A percentile compares a stretch with the other conserved stretches of the same genome.
Conservation (phyloP, 2,888 invertebrate genomes). For the Idaea dimidiata region DNA sequence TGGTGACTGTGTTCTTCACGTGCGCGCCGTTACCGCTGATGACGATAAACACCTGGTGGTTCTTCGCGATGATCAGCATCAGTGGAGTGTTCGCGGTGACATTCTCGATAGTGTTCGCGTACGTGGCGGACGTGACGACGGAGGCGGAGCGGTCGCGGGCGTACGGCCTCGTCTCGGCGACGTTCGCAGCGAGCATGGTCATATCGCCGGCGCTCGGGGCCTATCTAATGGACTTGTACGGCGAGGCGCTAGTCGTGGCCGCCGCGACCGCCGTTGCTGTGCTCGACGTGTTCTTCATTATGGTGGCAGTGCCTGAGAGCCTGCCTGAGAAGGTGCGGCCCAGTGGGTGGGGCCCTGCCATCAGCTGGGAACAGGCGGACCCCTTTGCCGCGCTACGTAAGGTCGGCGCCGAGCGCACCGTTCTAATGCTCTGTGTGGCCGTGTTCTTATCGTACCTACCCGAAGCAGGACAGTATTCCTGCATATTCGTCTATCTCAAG, state of each 20-base stretch:
- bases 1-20: slow-evolving; percentile 99
- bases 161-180: slow-evolving; percentile 98
- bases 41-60: slow-evolving; percentile 99
- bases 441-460: slow-evolving; percentile 99
- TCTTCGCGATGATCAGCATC: slow-evolving; percentile 99
- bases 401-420: slow-evolving; percentile 97
- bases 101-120: slow-evolving; percentile 99
- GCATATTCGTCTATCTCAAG: slow-evolving; percentile 99
- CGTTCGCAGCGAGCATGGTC: slow-evolving; percentile 99
- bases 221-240: slow-evolving; percentile 91
- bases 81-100: slow-evolving; percentile 99
- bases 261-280: slow-evolving; percentile 97
- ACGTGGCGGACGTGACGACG: slow-evolving; percentile 99
- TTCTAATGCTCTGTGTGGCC: slow-evolving; percentile 97
- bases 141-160: slow-evolving; percentile 97
- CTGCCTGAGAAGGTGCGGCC: slow-evolving; percentile 94
- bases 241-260: slow-evolving; percentile 93
- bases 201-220: slow-evolving; percentile 98
- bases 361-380: slow-evolving; percentile 99
- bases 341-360: slow-evolving; percentile 91
- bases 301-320: slow-evolving; percentile 99
- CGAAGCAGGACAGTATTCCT: slow-evolving; percentile 99
- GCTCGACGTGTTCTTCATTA: slow-evolving; percentile 98
- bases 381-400: slow-evolving; percentile 96
- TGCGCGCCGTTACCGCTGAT: slow-evolving; percentile 99